These are phyloP conservation scores for Operophtera brumata DNA, from an alignment of 2,888 invertebrate species.

Conservation along the genomic window DNA sequence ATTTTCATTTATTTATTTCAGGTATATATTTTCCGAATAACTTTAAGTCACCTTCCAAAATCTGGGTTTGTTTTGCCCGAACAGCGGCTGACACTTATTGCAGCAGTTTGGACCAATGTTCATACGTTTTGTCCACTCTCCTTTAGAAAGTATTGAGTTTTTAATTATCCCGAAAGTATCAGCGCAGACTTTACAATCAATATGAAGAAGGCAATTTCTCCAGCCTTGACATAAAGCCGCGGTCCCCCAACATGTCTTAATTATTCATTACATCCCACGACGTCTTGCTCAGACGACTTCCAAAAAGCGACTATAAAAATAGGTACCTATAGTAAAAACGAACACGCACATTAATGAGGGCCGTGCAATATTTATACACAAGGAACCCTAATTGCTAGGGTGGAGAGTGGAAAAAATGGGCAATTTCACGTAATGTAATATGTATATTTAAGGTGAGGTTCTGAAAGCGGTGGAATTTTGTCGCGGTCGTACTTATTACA, in stretches of 20 bases:
- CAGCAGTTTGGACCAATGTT: not conserved
- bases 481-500: conserved; percentile 74
- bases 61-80: too few species aligned
- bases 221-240: conserved; percentile 45
- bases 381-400: conserved; percentile 80
- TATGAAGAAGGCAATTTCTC: conserved; percentile 41
- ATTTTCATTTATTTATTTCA: too few species aligned
- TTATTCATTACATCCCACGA: conserved; percentile 75
- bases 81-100: too few species aligned
- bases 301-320: conserved; percentile 73
- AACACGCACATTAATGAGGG: conserved; percentile 79
- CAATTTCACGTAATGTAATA: conserved; percentile 81
- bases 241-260: conserved; percentile 66
- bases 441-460: conserved; percentile 79
- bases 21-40: too few species aligned
- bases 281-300: conserved; percentile 57
- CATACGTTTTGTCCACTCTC: not conserved
- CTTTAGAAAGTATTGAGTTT: not conserved
- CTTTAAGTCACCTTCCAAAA: too few species aligned
- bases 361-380: conserved; percentile 81
- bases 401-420: conserved; percentile 82
- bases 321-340: conserved; percentile 64
- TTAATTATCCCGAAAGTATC: not conserved
- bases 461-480: conserved; percentile 71
- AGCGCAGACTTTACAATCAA: conserved; percentile 27